Evolutionary conservation across 1,140 invertebrate species (phyloP).

Genomic region (Glomeris maerens): DNA sequence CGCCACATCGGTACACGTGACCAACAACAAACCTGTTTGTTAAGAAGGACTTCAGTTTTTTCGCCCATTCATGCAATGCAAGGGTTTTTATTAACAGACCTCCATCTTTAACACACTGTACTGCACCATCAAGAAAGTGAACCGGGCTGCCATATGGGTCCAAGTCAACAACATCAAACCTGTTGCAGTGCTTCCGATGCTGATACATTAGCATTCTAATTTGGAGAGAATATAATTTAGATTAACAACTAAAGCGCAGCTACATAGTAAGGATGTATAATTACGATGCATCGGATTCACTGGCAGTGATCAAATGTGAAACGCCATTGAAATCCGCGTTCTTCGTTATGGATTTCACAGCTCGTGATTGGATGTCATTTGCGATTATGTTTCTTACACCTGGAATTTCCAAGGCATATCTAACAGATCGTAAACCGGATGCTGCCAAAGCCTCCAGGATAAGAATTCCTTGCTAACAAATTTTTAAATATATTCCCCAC

Average conservation of each 20-base stretch:
- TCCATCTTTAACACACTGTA: slow-evolving; percentile 40
- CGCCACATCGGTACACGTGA: slow-evolving; percentile 97
- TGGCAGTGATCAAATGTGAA: slow-evolving; percentile 51
- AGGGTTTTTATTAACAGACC: no score
- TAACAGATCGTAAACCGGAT: slow-evolving; percentile 81
- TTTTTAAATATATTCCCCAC: background rate
- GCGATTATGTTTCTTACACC: slow-evolving; percentile 69
- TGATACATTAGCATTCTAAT: slow-evolving; percentile 71
- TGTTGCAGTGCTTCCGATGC: slow-evolving; percentile 44
- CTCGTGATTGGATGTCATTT: slow-evolving; percentile 82
- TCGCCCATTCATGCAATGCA: no score
- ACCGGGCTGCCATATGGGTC: slow-evolving; percentile 96
- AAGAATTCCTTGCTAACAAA: slow-evolving; percentile 41
- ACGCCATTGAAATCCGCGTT: slow-evolving; percentile 72
- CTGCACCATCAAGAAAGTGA: slow-evolving; percentile 80
- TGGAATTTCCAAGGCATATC: slow-evolving; percentile 88
- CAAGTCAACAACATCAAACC: slow-evolving; percentile 82
- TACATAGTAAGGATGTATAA: slow-evolving; percentile 17
- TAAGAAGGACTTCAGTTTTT: background rate
- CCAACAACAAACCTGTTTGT: slow-evolving; percentile 48
- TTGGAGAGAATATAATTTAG: slow-evolving; percentile 15
- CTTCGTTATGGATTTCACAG: slow-evolving; percentile 67
- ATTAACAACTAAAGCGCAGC: slow-evolving; percentile 29
- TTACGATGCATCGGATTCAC: slow-evolving; percentile 68
- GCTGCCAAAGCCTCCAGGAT: slow-evolving; percentile 92